Base-by-base conservation (phyloP, 35 echinoderm and acorn worm species). In the Stichopus chloronotus region DNA sequence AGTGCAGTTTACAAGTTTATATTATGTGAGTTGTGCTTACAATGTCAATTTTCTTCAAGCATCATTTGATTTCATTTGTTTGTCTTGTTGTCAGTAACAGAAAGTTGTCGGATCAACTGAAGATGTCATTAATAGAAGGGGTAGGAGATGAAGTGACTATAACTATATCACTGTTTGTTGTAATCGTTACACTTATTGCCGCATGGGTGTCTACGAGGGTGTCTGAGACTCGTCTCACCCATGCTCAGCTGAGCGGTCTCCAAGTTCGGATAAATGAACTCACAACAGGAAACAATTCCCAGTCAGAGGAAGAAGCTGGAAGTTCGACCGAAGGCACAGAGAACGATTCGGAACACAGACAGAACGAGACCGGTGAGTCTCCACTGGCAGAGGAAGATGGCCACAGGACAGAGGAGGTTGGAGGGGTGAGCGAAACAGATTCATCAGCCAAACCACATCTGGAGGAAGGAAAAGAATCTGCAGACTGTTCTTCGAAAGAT, bases 111-210 rank as follows among this genome's bases (percentile, higher is more conserved):
- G 24, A 63, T 55, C 24, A 63, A 7, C 20, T 79, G 11, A 96
- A 58, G 5, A 99, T 99, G 97, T 76, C 95, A 63, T 84, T 99
- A 8, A 99, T 99, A 23, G 97, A 99, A 90, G 97, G 97, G 23
- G 87, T 99, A 22, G 97, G 97, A 10, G 97, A 99, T 95, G 97
- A 99, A 84, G 83, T 99, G 7, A 99, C 94, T 2, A 92, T 99
- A 20, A 72, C 94, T 19, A 74, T 93, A 25, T 59, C 91, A 20
- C 63, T 96, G 57, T 81, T 99, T 59, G 83, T 94, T n/a, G 9
- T 96, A 53, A 56, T 92, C 30, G 59, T 88, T 14, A 96, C 97
- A 22, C 56, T 99, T 21, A 58, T 96, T 55, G 92, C 89, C 58
- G 97, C 97, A 21, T 99, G 97, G 97, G 79, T 92, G 14, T 99